phyloP scores from a whole-genome alignment of 2,797 vertebrate species.

The Anguilla megastoma region DNA sequence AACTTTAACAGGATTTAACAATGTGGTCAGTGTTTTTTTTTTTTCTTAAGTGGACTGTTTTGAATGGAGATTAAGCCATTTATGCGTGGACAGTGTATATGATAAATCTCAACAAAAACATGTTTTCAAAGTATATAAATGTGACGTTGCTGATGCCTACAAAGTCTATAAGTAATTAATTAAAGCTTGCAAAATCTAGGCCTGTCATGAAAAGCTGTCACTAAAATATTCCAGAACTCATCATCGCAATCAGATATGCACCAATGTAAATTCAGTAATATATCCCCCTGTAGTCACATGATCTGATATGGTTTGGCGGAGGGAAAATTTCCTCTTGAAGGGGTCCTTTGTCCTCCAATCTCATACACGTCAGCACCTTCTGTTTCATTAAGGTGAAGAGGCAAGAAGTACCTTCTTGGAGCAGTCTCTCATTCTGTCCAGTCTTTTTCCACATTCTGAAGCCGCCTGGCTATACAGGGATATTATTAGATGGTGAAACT shows the following conservation, averaged over 20 bases:
- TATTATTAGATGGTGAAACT: not conserved
- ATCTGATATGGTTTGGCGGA: not conserved
- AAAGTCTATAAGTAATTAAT: too few species aligned
- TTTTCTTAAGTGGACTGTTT: not conserved
- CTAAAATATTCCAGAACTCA: not conserved
- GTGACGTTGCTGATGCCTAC: too few species aligned
- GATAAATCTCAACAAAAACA: too few species aligned
- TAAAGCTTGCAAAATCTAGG: too few species aligned
- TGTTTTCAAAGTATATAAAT: too few species aligned
- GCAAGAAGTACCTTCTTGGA: not conserved
- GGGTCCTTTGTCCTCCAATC: not conserved
- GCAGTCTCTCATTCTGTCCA: not conserved
- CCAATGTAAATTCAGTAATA: not conserved
- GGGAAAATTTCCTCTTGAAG: not conserved
- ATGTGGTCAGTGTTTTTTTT: not conserved
- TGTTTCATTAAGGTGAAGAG: constrained; percentile 14
- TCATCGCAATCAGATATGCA: not conserved
- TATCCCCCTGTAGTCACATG: not conserved
- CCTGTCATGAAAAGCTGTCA: not conserved
- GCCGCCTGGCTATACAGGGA: not conserved
- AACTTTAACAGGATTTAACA: not conserved
- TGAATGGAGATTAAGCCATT: not conserved
- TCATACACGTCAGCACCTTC: not conserved
- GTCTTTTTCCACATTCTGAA: not conserved
- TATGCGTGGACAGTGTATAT: not conserved